These are phyloP conservation scores for Chaetodon trifascialis DNA, from an alignment of 2,113 vertebrate species.

Conservation along the genomic window DNA sequence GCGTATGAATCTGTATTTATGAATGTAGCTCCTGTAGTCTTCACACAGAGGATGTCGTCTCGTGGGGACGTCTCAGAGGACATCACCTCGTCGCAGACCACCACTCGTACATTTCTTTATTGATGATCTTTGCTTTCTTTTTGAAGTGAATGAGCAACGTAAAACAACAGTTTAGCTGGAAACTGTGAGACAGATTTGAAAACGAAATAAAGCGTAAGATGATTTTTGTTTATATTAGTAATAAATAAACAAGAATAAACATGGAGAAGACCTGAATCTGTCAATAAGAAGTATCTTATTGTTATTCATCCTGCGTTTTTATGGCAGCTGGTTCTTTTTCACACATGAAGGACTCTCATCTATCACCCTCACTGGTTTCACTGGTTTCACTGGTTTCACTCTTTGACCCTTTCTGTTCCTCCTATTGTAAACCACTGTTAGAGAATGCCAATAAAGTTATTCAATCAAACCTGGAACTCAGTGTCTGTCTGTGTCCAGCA, in stretches of 20 bases:
- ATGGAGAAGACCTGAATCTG: too few relatives aligned
- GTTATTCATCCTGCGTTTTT: too few relatives aligned
- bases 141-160: neutral
- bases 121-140: neutral
- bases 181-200: too few relatives aligned
- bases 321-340: too few relatives aligned
- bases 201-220: too few relatives aligned
- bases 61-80: rapidly evolving
- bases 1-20: slow-evolving; percentile 25
- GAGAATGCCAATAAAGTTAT: slow-evolving; percentile 34
- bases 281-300: too few relatives aligned
- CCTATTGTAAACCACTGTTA: neutral
- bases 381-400: neutral
- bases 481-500: neutral
- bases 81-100: neutral
- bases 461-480: neutral
- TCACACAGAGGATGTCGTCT: neutral
- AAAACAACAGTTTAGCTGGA: neutral
- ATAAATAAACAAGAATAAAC: too few relatives aligned
- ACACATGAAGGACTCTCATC: too few relatives aligned
- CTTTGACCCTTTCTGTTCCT: slow-evolving; percentile 4
- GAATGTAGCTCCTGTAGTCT: slow-evolving; percentile 20
- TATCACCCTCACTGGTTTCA: too few relatives aligned
- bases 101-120: neutral
- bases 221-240: too few relatives aligned